Percentiles rank a stretch among this genome's conserved stretches.
These are phyloP conservation scores for Phaethornis superciliosus DNA, from an alignment of 2,113 vertebrate species.

Conservation along the genomic window DNA sequence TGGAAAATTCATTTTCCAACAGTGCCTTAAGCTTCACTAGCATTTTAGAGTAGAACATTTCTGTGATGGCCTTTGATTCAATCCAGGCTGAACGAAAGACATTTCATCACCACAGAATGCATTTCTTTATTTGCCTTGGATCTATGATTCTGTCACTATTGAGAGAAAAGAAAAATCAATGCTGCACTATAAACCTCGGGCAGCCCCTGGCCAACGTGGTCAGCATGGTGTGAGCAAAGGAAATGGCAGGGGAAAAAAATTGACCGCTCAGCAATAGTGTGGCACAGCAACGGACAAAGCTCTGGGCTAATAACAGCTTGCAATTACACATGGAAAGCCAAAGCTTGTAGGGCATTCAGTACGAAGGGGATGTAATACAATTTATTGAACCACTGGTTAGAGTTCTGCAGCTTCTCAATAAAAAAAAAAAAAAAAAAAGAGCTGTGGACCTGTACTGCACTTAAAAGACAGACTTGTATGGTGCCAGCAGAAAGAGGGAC, in stretches of 20 bases:
- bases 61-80: constrained; percentile 90
- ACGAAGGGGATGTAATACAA: constrained; percentile 78
- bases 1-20: constrained; percentile 80
- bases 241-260: constrained; percentile 85
- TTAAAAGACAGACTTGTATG: constrained; percentile 71
- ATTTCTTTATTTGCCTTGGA: constrained; percentile 98
- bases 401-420: constrained; percentile 80
- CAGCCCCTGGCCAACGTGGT: constrained; percentile 85
- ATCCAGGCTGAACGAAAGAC: constrained; percentile 89
- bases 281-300: constrained; percentile 81
- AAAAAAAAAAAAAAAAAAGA: constrained; percentile 48
- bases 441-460: constrained; percentile 59
- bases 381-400: constrained; percentile 80
- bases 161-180: constrained; percentile 96
- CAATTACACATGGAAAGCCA: constrained; percentile 85
- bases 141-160: constrained; percentile 99
- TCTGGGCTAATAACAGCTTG: constrained; percentile 84
- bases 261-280: constrained; percentile 85
- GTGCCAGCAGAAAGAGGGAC: constrained; percentile 59
- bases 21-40: constrained; percentile 76
- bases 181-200: constrained; percentile 85
- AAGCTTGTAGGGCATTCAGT: constrained; percentile 78
- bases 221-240: constrained; percentile 84
- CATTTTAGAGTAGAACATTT: constrained; percentile 78
- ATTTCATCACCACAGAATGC: constrained; percentile 94